A percentile compares a stretch with the other conserved stretches of the same genome.
Evolutionary conservation across 2,113 vertebrate species (phyloP).

Genomic region (Oplegnathus fasciatus): DNA sequence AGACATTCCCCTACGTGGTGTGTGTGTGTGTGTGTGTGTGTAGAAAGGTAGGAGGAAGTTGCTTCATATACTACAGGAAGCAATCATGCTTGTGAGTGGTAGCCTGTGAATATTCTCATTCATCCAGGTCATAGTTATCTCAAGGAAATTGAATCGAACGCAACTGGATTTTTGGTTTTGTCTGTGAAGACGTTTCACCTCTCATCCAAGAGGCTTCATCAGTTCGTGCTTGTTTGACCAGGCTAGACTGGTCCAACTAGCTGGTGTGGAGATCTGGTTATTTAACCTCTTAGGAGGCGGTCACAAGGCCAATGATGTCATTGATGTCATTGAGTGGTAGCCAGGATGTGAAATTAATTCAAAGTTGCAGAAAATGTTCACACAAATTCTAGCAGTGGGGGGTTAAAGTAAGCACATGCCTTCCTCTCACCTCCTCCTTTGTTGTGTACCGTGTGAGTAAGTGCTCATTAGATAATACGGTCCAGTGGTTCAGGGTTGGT

Average conservation of each 20-base stretch:
- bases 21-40: slow-evolving; percentile 32
- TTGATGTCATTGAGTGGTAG: slow-evolving; percentile 44
- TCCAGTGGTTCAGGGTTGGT: slow-evolving; percentile 63
- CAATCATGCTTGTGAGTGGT: slow-evolving; percentile 54
- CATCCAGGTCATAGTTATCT: no score
- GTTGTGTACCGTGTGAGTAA: slow-evolving; percentile 74
- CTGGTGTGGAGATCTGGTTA: no score
- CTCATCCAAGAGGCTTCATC: no score
- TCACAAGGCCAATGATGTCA: no score
- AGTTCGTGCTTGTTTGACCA: no score
- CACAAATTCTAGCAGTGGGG: slow-evolving; percentile 47
- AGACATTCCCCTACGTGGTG: slow-evolving; percentile 35
- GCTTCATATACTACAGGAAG: slow-evolving; percentile 62
- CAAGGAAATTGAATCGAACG: no score
- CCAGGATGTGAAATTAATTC: slow-evolving; percentile 43
- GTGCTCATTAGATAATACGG: slow-evolving; percentile 77
- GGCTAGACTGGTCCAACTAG: no score
- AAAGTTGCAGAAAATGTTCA: slow-evolving; percentile 59
- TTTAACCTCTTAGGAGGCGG: no score
- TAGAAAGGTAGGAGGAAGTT: slow-evolving; percentile 17
- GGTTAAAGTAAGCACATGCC: slow-evolving; percentile 30
- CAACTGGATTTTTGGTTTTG: no score
- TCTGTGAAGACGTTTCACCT: no score
- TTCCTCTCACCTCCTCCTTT: slow-evolving; percentile 54
- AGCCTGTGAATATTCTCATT: no score